These are phyloP conservation scores for Drosophila subquinaria DNA, from an alignment of 2,888 invertebrate genomes.

Conservation along the genomic window DNA sequence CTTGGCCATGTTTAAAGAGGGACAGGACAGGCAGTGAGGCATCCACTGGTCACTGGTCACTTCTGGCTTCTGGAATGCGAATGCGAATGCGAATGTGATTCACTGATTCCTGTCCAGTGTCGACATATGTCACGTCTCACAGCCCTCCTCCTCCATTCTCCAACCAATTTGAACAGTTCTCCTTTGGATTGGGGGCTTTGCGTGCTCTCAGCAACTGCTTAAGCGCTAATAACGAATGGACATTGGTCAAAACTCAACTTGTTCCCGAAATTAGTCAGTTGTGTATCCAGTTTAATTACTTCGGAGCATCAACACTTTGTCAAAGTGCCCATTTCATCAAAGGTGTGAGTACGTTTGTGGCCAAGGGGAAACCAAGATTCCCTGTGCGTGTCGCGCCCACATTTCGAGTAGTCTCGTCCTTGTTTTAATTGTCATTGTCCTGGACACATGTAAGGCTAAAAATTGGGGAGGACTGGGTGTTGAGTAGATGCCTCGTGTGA, in stretches of 20 bases:
- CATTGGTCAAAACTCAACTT: slow-evolving; percentile 82
- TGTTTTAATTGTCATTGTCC: slow-evolving; percentile 63
- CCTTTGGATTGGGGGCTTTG: slow-evolving; percentile 11
- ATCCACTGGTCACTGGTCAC: slow-evolving; percentile 53
- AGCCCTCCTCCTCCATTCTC: slow-evolving; percentile 7
- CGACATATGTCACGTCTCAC: slow-evolving; percentile 65
- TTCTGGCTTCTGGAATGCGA: slow-evolving; percentile 57
- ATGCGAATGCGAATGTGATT: slow-evolving; percentile 68
- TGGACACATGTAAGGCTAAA: slow-evolving; percentile 5
- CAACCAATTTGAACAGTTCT: background rate
- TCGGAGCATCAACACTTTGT: slow-evolving; percentile 84
- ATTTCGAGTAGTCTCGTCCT: slow-evolving; percentile 15
- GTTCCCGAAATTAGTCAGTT: slow-evolving; percentile 79
- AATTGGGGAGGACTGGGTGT: slow-evolving; percentile 2
- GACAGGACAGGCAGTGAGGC: background rate
- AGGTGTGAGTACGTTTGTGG: slow-evolving; percentile 51
- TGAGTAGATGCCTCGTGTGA: slow-evolving; percentile 55
- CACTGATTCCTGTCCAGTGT: slow-evolving; percentile 35
- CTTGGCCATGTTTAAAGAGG: background rate
- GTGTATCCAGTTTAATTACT: slow-evolving; percentile 84
- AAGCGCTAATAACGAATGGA: slow-evolving; percentile 83
- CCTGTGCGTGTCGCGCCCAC: slow-evolving; percentile 56
- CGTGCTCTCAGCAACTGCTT: slow-evolving; percentile 77
- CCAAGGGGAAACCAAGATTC: slow-evolving; percentile 11
- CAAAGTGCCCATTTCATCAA: slow-evolving; percentile 77